Evolutionary conservation across 2,113 vertebrate species (phyloP), one percentile per base, ranked within the genome.

Genomic region (Dolichallabes microphthalmus): DNA sequence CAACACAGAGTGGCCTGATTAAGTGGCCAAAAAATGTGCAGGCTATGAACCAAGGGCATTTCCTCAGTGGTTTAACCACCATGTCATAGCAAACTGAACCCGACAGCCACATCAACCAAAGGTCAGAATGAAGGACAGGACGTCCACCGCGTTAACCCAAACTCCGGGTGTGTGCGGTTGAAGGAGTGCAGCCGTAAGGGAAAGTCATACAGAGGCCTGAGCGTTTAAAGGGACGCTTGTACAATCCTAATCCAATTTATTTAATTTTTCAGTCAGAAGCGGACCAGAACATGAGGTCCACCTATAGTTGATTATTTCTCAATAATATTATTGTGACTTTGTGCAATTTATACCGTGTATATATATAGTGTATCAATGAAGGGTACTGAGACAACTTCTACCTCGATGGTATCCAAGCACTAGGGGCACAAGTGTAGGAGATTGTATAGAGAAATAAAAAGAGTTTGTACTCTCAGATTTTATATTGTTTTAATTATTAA

Each of bases 51-150:
- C 61, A 68, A 27, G 35, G 74, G 83, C 74, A 78, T 53, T 78
- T 85, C 61, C 50, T 66, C 20, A 11, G 45, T 30, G 50, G 71
- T 53, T 52, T 52, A 55, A 77, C 60, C 73, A 77, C 73, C 50
- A 27, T 52, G 83, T 85, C 83, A 78, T 11, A 15, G 22, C 83
- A 79, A 58, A 78, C 61, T 27, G 14, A 60, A 75, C 58, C 60
- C 8, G 80, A 86, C 85, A 78, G 85, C 52, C 64, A 57, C 60
- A 57, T 74, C 61, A 86, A 73, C 73, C 27, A 86, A 69, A 76
- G 85, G 86, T 83, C 73, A 78, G 39, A n/a, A 12, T 69, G 81
- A 86, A 75, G 57, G 53, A 69, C 66, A 25, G 32, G 69, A 86
- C 55, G 63, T 73, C 35, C 30, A 39, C 20, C 15, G 53, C 14